Base-by-base conservation (phyloP, 2,797 vertebrate species). In the Leptatherina wallacei region DNA sequence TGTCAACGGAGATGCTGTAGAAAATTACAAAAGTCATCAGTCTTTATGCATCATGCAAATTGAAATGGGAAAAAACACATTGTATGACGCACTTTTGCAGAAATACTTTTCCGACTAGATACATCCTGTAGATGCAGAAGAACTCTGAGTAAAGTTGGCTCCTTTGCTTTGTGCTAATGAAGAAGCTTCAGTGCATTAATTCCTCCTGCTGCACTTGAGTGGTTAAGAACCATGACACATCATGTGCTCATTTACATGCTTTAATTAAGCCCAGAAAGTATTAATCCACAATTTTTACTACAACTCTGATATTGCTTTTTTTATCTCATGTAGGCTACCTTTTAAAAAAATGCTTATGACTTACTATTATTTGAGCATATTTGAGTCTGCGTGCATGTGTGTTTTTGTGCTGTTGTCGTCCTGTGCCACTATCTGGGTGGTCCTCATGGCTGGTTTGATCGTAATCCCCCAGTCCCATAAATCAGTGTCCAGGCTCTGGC, bases 381-480 rank as follows among this genome's bases (percentile, higher is more conserved):
- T 74, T 75, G 49, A 49, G 61, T 84, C 80, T 81, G 63, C 36
- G 1, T 78, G 68, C 60, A 60, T 47, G 71, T 75, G 66, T 71
- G 73, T 79, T 78, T 86, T 67, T 79, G 80, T 33, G 71, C 13
- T 78, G 27, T 85, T 52, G 79, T 77, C 67, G 44, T 84, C 78
- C 77, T 85, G 72, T 88, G 88, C 89, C 89, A 85, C 84, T 59
- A 85, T 85, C 79, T 94, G 93, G 94, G 94, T 95, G 94, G 94
- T 95, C 94, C 90, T 93, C 89, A 89, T 44, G 89, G 83, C 87
- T 86, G 90, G 88, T 84, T 90, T 92, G 85, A 90, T 81, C 63
- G 84, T 94, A 95, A 95, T 95, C 94, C 91, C 79, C 86, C 94
- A 90, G 91, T 85, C 91, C 85, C 90, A 93, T 94, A 94, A 94